Conservation (phyloP, 2,888 invertebrate genomes). For the Pyrocoelia pectoralis region DNA sequence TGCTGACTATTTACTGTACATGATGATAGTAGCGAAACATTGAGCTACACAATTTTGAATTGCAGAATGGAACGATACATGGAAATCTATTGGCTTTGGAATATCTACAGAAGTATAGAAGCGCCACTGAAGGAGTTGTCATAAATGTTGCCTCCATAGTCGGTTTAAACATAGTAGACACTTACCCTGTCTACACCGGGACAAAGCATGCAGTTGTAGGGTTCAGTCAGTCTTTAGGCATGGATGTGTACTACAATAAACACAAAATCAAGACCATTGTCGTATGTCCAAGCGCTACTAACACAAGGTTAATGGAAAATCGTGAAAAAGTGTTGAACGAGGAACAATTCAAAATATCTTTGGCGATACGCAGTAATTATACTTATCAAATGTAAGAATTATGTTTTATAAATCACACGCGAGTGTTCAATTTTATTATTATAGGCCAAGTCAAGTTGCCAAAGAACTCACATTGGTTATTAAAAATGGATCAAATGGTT, state of each 20-base stretch:
- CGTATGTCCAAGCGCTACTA: constrained; percentile 39
- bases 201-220: constrained; percentile 43
- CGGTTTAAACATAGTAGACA: constrained; percentile 33
- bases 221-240: constrained; percentile 34
- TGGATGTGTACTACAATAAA: constrained; percentile 25
- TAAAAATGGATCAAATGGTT: constrained; percentile 68
- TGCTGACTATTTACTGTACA: too few relatives aligned
- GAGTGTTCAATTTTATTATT: background rate
- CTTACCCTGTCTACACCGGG: constrained; percentile 36
- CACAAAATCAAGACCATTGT: constrained; percentile 38
- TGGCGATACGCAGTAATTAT: background rate
- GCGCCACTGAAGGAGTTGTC: constrained; percentile 41
- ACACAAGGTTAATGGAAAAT: background rate
- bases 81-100: constrained; percentile 8
- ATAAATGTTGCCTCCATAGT: constrained; percentile 44
- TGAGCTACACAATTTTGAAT: background rate
- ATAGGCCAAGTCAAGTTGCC: constrained; percentile 63
- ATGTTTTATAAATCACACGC: background rate
- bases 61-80: constrained; percentile 8
- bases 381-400: background rate
- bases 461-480: constrained; percentile 67
- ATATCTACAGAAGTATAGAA: constrained; percentile 41
- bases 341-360: background rate
- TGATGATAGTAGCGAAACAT: too few relatives aligned
- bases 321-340: background rate